Evolutionary conservation across 1,140 invertebrate genomes (phyloP).

Genomic region (Plectus sambesii): DNA sequence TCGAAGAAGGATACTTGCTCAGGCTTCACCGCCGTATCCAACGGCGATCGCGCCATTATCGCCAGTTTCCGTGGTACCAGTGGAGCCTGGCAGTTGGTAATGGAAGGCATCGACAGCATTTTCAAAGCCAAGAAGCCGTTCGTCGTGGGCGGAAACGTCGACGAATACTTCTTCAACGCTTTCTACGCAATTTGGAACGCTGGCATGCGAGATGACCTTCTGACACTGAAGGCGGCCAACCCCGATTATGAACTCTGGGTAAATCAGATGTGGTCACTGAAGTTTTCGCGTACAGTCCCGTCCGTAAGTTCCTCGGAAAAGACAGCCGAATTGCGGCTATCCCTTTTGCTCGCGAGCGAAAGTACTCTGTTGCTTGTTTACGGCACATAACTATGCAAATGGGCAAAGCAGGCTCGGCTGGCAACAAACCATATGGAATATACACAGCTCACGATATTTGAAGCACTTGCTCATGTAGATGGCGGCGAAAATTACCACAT

Average conservation of each 20-base stretch:
- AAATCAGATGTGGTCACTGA: constrained; percentile 24
- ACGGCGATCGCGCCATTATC: constrained; percentile 21
- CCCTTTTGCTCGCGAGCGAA: constrained; percentile 3
- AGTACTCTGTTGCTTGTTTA: constrained; percentile 19
- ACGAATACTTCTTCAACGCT: constrained; percentile 22
- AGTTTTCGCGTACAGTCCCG: constrained; percentile 20
- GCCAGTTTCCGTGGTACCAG: constrained; percentile 22
- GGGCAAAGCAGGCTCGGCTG: too few species aligned
- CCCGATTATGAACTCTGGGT: constrained; percentile 23
- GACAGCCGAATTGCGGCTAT: constrained; percentile 12
- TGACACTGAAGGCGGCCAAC: constrained; percentile 4
- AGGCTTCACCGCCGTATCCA: constrained; percentile 22
- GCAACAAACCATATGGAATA: too few species aligned
- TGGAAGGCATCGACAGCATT: constrained; percentile 21
- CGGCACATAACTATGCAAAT: too few species aligned
- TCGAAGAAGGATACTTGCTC: constrained; percentile 12
- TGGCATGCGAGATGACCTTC: constrained; percentile 17
- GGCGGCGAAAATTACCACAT: too few species aligned
- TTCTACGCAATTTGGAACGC: constrained; percentile 18
- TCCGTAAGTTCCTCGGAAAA: constrained; percentile 21
- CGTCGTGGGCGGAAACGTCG: constrained; percentile 23
- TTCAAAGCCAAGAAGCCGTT: too few species aligned
- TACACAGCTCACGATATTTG: too few species aligned
- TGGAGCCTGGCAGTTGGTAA: constrained; percentile 17
- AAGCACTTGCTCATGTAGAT: too few species aligned